Conservation (phyloP, 2,888 invertebrate species). For the Fragum whitleyi region DNA sequence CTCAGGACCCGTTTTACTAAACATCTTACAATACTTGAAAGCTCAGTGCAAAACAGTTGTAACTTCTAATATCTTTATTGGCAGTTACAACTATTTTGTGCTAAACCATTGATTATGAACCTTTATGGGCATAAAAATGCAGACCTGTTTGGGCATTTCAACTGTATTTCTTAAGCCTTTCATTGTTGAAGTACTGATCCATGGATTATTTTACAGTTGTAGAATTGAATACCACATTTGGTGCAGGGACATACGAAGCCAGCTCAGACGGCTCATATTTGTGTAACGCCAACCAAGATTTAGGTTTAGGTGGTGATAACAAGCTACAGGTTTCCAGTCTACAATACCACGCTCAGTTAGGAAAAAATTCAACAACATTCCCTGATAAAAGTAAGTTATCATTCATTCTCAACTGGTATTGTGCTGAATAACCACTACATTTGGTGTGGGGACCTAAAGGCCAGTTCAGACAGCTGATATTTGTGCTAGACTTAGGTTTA, state of each 20-base stretch:
- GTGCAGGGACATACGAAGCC: slow-evolving; percentile 13
- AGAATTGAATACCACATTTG: slow-evolving; percentile 2
- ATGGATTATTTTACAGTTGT: not conserved
- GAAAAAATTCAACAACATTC: slow-evolving; percentile 57
- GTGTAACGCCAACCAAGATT: slow-evolving; percentile 61
- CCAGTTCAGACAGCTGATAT: not conserved
- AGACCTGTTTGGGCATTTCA: no score
- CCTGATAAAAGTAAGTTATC: slow-evolving; percentile 55
- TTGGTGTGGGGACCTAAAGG: not conserved
- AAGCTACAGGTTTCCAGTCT: slow-evolving; percentile 60
- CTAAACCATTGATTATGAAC: no score
- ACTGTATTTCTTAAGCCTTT: no score
- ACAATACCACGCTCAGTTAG: slow-evolving; percentile 72
- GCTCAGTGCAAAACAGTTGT: no score
- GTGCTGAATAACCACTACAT: not conserved
- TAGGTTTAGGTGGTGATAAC: slow-evolving; percentile 25
- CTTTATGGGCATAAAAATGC: no score
- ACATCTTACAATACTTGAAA: no score
- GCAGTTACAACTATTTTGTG: no score
- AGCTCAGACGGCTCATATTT: slow-evolving; percentile 64
- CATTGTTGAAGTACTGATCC: no score
- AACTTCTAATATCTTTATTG: no score
- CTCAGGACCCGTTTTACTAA: no score
- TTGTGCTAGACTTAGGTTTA: not conserved
- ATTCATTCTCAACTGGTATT: not conserved